A percentile compares a stretch with the other conserved stretches of the same genome.
Conservation (phyloP, 2,888 invertebrate species). For the Drosophila testacea region DNA sequence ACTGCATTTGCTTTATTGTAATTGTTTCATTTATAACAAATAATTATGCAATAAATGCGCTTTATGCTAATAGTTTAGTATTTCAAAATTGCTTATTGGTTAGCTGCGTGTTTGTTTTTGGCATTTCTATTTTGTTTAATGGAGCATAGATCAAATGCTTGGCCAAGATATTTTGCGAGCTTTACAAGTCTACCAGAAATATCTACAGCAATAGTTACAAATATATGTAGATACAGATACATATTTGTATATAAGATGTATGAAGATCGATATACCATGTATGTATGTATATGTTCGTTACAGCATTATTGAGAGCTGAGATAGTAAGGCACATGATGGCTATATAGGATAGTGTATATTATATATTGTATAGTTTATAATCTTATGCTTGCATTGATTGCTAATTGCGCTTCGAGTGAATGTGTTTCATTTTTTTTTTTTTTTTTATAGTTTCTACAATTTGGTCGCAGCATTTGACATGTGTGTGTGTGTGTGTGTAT, state of each 20-base stretch:
- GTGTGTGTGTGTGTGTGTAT: constrained; percentile 12
- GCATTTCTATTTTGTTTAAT: constrained; percentile 8
- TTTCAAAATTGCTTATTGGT: constrained; percentile 20
- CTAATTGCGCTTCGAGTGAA: constrained; percentile 62
- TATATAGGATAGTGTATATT: constrained; percentile 18
- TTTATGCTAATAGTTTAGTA: constrained; percentile 21
- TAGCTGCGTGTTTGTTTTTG: constrained; percentile 10
- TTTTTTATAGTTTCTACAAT: constrained; percentile 31
- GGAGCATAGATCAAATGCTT: constrained; percentile 39
- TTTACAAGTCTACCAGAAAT: constrained; percentile 2
- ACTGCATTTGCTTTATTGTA: constrained; percentile 62
- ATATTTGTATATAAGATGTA: constrained; percentile 3
- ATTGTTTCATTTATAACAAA: constrained; percentile 56
- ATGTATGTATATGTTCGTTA: constrained; percentile 4
- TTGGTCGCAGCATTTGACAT: constrained; percentile 53
- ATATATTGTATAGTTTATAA: constrained; percentile 23
- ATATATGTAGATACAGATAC: constrained; percentile 16
- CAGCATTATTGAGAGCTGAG: constrained; percentile 40
- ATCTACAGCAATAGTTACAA: constrained; percentile 15
- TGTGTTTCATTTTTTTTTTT: not conserved
- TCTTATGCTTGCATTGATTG: constrained; percentile 66
- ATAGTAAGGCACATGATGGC: constrained; percentile 68
- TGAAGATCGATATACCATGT: constrained; percentile 18
- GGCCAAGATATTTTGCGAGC: constrained; percentile 17
- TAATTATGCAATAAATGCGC: constrained; percentile 55